A percentile compares a stretch with the other conserved stretches of the same genome.
phyloP scores from a whole-genome alignment of 2,797 vertebrate genomes.

The Heliangelus exortis region DNA sequence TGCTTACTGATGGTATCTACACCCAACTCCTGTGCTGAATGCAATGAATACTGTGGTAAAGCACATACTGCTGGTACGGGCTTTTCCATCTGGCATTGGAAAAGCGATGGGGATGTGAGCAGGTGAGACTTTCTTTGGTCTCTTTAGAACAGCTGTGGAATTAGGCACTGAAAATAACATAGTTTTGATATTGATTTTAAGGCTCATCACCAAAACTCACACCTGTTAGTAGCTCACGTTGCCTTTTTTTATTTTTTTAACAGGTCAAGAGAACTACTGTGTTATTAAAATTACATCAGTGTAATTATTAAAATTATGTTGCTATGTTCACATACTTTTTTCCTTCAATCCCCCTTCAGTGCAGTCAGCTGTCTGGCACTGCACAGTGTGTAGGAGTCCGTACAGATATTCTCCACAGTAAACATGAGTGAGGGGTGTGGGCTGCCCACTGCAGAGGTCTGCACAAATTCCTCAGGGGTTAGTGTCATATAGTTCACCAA shows the following conservation, averaged over 20 bases:
- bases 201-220: not conserved
- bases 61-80: not conserved
- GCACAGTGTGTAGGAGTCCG: not conserved
- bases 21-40: rapidly evolving
- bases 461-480: not conserved
- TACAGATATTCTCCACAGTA: not conserved
- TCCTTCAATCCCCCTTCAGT: not conserved
- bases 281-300: not conserved
- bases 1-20: not conserved
- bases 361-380: not conserved
- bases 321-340: not conserved
- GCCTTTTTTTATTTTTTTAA: not conserved
- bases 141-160: not conserved
- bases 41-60: not conserved
- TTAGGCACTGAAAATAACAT: not conserved
- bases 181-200: not conserved
- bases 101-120: not conserved
- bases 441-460: conserved; percentile 3
- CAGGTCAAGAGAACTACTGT: not conserved
- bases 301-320: not conserved
- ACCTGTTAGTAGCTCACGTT: not conserved
- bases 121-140: not conserved
- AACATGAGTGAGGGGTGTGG: not conserved
- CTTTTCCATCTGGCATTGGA: not conserved
- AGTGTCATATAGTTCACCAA: conserved; percentile 2